Evolutionary conservation across 1,140 invertebrate genomes (phyloP).

Genomic region (Babylonia areolata): DNA sequence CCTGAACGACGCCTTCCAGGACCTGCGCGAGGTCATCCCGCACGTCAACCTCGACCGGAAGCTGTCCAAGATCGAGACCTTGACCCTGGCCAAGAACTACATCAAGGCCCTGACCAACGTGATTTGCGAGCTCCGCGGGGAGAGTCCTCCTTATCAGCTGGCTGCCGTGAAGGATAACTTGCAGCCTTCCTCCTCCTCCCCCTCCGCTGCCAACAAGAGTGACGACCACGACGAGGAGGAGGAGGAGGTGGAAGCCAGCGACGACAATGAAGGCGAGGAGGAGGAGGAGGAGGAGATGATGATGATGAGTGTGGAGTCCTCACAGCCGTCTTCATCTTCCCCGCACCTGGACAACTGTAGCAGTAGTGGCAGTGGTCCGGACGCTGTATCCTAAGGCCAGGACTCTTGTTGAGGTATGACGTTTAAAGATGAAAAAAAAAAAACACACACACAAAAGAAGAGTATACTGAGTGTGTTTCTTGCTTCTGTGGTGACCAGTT

Average conservation of each 20-base stretch:
- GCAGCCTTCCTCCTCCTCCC: neutral
- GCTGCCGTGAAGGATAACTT: slow-evolving; percentile 49
- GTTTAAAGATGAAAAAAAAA: too few species aligned
- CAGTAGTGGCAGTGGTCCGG: neutral
- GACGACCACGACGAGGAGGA: neutral
- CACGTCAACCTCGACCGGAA: slow-evolving; percentile 90
- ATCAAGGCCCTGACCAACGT: slow-evolving; percentile 93
- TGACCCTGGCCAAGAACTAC: slow-evolving; percentile 93
- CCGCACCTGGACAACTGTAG: neutral
- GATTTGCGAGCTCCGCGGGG: slow-evolving; percentile 87
- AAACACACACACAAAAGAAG: too few species aligned
- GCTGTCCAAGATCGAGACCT: slow-evolving; percentile 90
- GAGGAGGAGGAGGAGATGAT: neutral
- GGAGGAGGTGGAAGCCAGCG: too few species aligned
- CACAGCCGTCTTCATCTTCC: neutral
- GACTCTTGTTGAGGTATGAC: too few species aligned
- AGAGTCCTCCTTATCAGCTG: slow-evolving; percentile 80
- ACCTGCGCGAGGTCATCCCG: slow-evolving; percentile 89
- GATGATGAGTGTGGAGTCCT: slow-evolving; percentile 1
- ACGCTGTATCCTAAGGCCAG: neutral
- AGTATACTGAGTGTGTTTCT: too few species aligned
- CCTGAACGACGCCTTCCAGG: slow-evolving; percentile 92
- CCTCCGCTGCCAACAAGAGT: neutral
- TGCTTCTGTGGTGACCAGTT: too few species aligned
- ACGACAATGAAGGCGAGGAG: neutral